Base-by-base conservation (phyloP, 1,140 invertebrate genomes). In the Vollenhovia emeryi region DNA sequence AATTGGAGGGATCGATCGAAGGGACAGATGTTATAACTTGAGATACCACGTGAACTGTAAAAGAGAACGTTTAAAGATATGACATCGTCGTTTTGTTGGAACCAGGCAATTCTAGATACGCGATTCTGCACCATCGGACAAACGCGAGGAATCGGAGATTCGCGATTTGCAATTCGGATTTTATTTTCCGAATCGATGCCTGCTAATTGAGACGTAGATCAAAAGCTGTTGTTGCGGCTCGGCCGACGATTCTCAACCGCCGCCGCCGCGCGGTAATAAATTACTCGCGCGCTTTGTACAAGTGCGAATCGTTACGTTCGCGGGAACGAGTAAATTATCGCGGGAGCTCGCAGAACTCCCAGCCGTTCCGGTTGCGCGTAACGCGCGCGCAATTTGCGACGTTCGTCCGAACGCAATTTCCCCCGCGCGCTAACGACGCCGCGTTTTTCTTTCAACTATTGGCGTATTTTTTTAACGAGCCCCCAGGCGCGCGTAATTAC, bases 381-480 rank as follows among this genome's bases (percentile, higher is more conserved):
- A 68, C 21, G 43, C 43, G 60, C 43, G 27, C 45, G 30, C 60
- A 79, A 79, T 79, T 79, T 79, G 75, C 75, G 62, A 40, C 62
- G 24, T 18, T 48, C 62, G 62, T 40, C 66, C 33, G 11, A 24
- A 55, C 55, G 48, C 21, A 43, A 55, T 69, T 15, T 4, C 21
- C 68, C 4, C 24, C 24, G 48, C 18, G 45, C 62, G 33, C 30
- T 80, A 80, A 69, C 50, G 48, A 80, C 48, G 27, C n/a, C 36
- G 36, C 40, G 50, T 73, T 82, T 82, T 73, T 73, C 78, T 82
- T 82, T 59, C 52, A 82, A 82, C 50, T 71, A 82, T 82, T 82
- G 52, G 24, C 66, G 40, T 45, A 73, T 82, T 82, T 82, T n/a
- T 71, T 82, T 82, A 82, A 82, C 78, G 66, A 59, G 50, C 7